Percentiles rank a stretch among this genome's conserved stretches.
Evolutionary conservation across 1,140 invertebrate species (phyloP).

Genomic region (Drosophila subpulchrella): DNA sequence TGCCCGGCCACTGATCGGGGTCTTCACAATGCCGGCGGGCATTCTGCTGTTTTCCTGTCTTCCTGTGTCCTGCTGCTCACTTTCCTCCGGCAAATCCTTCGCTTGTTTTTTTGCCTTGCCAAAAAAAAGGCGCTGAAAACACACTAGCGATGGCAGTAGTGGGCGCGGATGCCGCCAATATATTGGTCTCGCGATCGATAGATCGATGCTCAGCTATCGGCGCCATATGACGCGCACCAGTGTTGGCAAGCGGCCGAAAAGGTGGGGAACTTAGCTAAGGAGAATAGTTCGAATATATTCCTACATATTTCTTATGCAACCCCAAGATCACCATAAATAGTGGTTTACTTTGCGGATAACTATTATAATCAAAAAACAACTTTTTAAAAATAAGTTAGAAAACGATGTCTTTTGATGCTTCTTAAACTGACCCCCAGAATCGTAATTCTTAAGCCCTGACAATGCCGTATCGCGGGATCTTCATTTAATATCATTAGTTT

Average conservation of each 20-base stretch:
- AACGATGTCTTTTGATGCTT: no score
- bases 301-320: no score
- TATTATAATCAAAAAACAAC: no score
- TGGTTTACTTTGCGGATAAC: no score
- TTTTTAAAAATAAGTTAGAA: no score
- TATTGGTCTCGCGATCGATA: conserved; percentile 11
- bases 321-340: no score
- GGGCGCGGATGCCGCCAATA: conserved; percentile 26
- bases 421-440: no score
- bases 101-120: conserved; percentile 11
- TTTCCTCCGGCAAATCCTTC: conserved; percentile 2
- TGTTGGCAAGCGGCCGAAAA: neutral
- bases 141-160: conserved; percentile 20
- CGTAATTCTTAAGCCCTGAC: no score
- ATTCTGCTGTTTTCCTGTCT: conserved; percentile 29
- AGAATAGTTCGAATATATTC: neutral
- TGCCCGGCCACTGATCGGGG: conserved; percentile 38
- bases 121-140: conserved; percentile 42
- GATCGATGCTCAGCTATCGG: conserved; percentile 8
- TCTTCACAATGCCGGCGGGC: conserved; percentile 64
- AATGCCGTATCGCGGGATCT: no score
- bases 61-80: neutral
- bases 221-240: neutral
- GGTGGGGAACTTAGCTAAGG: neutral
- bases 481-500: no score